Evolutionary conservation across 2,797 vertebrate species (phyloP).

Genomic region (Telmatherina bonti): DNA sequence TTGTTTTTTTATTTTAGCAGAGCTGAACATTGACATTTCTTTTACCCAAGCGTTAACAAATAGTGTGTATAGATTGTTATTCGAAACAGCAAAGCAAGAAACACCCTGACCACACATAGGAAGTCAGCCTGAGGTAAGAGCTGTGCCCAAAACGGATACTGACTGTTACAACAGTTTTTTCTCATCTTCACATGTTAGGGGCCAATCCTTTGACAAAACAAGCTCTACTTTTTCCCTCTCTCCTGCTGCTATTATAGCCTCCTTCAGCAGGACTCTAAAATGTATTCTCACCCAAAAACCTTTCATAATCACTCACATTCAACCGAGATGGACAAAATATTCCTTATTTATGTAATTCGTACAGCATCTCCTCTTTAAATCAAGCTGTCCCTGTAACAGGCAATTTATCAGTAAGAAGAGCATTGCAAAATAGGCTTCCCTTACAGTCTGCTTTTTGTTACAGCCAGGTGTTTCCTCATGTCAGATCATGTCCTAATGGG

Average conservation of each 20-base stretch:
- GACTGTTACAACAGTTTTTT: conserved; percentile 71
- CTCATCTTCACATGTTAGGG: conserved; percentile 56
- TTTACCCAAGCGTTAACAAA: conserved; percentile 59
- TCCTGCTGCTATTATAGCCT: conserved; percentile 14
- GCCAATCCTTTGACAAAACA: conserved; percentile 54
- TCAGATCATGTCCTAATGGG: conserved; percentile 73
- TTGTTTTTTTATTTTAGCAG: conserved; percentile 9
- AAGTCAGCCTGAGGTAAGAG: conserved; percentile 77
- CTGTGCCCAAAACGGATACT: conserved; percentile 66
- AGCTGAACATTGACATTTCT: conserved; percentile 34
- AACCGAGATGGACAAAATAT: conserved; percentile 40
- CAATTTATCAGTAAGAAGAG: conserved; percentile 39
- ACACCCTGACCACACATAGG: conserved; percentile 74
- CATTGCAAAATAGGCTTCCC: conserved; percentile 53
- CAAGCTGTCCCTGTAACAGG: conserved; percentile 29
- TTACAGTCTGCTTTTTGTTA: conserved; percentile 56
- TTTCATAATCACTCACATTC: conserved; percentile 49
- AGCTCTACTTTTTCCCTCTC: conserved; percentile 24
- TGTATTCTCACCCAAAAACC: conserved; percentile 17
- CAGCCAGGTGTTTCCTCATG: conserved; percentile 80
- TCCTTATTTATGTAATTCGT: conserved; percentile 53
- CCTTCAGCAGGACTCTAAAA: conserved; percentile 22
- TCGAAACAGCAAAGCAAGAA: conserved; percentile 64
- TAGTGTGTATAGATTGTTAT: conserved; percentile 52
- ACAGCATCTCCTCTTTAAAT: conserved; percentile 47